A percentile compares a stretch with the other conserved stretches of the same genome.
phyloP scores from a whole-genome alignment of 2,888 invertebrate species.

The Synergus laeviventris region DNA sequence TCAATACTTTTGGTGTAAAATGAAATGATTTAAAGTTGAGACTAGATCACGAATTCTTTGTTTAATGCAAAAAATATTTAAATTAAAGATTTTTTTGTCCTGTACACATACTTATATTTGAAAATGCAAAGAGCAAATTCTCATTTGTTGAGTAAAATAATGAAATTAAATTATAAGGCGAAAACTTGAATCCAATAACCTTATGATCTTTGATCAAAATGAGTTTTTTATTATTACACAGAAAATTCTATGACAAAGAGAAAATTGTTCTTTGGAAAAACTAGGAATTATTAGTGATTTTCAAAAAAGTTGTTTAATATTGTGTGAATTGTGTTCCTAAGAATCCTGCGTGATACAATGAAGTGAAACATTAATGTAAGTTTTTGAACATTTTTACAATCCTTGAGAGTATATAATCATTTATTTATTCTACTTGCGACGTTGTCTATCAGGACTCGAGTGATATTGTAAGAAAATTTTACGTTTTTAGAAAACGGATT shows the following conservation, averaged over 20 bases:
- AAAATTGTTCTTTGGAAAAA: not conserved
- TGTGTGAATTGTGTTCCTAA: not conserved
- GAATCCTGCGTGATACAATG: not conserved
- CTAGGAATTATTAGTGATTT: not conserved
- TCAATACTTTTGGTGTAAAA: too few relatives aligned
- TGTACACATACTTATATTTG: too few relatives aligned
- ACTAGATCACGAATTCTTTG: too few relatives aligned
- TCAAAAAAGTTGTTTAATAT: not conserved
- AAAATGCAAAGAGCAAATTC: too few relatives aligned
- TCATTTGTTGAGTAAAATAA: too few relatives aligned
- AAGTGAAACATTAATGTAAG: not conserved
- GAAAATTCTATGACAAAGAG: not conserved
- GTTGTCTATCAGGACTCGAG: slow-evolving; percentile 4
- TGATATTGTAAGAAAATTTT: not conserved
- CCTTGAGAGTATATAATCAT: not conserved
- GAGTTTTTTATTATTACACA: not conserved
- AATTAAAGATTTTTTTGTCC: too few relatives aligned
- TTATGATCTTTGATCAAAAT: not conserved
- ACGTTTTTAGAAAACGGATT: slow-evolving; percentile 19
- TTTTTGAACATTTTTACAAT: slow-evolving; percentile 14
- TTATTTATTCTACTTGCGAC: slow-evolving; percentile 4
- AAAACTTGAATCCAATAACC: too few relatives aligned
- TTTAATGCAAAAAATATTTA: too few relatives aligned
- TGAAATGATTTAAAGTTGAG: too few relatives aligned
- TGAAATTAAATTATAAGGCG: too few relatives aligned